Conservation (phyloP, 37 sponge, comb jelly and placozoan species). For the Tethya wilhelma region DNA sequence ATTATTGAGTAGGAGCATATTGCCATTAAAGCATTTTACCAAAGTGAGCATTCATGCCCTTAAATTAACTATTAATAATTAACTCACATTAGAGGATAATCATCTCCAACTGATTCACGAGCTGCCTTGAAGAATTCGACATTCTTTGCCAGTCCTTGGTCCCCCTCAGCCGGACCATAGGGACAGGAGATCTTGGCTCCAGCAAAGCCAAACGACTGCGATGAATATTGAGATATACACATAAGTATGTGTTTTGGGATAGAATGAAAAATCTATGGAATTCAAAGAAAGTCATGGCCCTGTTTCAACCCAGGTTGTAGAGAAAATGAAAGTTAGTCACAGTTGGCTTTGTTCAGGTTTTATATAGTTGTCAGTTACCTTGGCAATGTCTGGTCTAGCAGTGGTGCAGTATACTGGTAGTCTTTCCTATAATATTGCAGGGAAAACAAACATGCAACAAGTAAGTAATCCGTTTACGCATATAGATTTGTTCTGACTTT, state of each 20-base stretch:
- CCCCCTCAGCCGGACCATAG: constrained; percentile 84
- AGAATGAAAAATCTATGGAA: too few relatives aligned
- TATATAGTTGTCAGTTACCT: constrained; percentile 30
- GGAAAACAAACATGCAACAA: too few relatives aligned
- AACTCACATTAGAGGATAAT: neutral
- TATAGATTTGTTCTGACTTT: too few relatives aligned
- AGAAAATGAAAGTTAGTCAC: too few relatives aligned
- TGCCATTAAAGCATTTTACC: constrained; percentile 2
- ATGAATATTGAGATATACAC: neutral
- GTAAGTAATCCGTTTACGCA: too few relatives aligned
- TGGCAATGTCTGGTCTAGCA: constrained; percentile 67
- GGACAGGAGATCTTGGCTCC: constrained; percentile 91
- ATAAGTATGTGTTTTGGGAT: neutral
- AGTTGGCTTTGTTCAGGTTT: too few relatives aligned
- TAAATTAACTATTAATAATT: neutral
- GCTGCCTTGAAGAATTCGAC: constrained; percentile 70
- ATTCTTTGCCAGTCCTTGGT: constrained; percentile 71
- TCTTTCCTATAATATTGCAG: constrained; percentile 39
- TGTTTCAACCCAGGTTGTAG: too few relatives aligned
- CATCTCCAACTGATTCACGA: constrained; percentile 75
- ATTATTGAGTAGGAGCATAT: constrained; percentile 43
- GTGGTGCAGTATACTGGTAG: constrained; percentile 81
- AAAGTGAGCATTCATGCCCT: constrained; percentile 26
- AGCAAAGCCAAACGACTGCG: constrained; percentile 79
- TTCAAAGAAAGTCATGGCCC: too few relatives aligned